phyloP scores from a whole-genome alignment of 2,888 invertebrate genomes.

The Octonoba sinensis region DNA sequence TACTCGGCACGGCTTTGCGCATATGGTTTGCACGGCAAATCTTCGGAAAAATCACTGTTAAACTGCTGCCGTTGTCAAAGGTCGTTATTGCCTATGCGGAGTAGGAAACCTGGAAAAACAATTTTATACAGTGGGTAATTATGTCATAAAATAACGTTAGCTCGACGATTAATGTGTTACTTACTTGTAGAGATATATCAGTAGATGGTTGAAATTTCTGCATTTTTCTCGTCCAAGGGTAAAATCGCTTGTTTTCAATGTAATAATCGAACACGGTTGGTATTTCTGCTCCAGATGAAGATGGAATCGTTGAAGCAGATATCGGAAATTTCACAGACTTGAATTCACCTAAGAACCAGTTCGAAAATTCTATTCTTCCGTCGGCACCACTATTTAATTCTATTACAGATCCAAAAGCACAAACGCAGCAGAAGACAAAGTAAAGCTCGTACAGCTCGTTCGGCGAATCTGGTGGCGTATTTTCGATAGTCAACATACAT shows the following conservation, averaged over 20 bases:
- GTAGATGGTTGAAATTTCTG: slow-evolving; percentile 92
- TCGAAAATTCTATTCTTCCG: slow-evolving; percentile 94
- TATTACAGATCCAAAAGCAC: slow-evolving; percentile 98
- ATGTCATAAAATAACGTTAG: no score
- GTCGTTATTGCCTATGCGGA: no score
- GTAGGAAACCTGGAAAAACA: no score
- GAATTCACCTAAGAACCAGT: slow-evolving; percentile 98
- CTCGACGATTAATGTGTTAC: not conserved
- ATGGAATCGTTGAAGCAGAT: slow-evolving; percentile 75
- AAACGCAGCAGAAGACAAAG: slow-evolving; percentile 94
- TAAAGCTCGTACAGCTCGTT: slow-evolving; percentile 96
- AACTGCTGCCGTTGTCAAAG: no score
- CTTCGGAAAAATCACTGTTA: no score
- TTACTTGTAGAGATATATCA: slow-evolving; percentile 88
- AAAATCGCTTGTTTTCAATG: slow-evolving; percentile 89
- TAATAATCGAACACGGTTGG: slow-evolving; percentile 92
- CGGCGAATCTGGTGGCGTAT: slow-evolving; percentile 88
- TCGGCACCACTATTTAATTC: slow-evolving; percentile 89
- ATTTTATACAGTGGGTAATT: no score
- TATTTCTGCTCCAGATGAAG: slow-evolving; percentile 10
- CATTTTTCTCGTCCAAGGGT: slow-evolving; percentile 89
- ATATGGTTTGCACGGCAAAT: no score
- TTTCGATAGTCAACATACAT: slow-evolving; percentile 84
- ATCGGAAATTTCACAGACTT: slow-evolving; percentile 92
- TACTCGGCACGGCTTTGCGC: no score